Evolutionary conservation across 2,797 vertebrate species (phyloP).

Genomic region (Sus cebifrons): DNA sequence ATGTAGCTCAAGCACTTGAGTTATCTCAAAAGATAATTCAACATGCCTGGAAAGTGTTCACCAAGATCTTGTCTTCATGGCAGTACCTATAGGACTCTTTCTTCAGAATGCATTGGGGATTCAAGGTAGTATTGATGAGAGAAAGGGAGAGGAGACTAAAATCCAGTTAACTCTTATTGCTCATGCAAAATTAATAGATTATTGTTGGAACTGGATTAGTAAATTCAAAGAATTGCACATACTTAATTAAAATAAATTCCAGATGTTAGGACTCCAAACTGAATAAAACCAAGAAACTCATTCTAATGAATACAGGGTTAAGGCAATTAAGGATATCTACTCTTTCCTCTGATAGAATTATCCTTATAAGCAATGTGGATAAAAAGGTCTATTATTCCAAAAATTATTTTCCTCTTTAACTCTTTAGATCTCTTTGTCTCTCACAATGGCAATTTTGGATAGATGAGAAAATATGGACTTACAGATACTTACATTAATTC

Average conservation of each 20-base stretch:
- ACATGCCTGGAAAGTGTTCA: not conserved
- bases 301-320: conserved; percentile 57
- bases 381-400: conserved; percentile 1
- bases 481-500: not conserved
- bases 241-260: conserved; percentile 60
- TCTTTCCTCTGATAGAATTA: conserved; percentile 59
- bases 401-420: conserved; percentile 52
- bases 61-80: not conserved
- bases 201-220: not conserved
- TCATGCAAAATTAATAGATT: conserved; percentile 55
- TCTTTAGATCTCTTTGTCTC: conserved; percentile 9
- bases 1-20: not conserved
- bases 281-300: conserved; percentile 57
- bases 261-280: conserved; percentile 41
- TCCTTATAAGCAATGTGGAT: not conserved
- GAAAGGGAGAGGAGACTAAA: not conserved
- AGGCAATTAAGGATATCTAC: conserved; percentile 5
- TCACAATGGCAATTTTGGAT: conserved; percentile 26
- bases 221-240: conserved; percentile 51
- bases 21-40: conserved; percentile 3
- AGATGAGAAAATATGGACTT: not conserved
- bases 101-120: not conserved
- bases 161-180: not conserved
- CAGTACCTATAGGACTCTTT: not conserved
- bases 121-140: not conserved